Conservation (phyloP, 1,140 invertebrate genomes). For the Caenorhabditis remanei region DNA sequence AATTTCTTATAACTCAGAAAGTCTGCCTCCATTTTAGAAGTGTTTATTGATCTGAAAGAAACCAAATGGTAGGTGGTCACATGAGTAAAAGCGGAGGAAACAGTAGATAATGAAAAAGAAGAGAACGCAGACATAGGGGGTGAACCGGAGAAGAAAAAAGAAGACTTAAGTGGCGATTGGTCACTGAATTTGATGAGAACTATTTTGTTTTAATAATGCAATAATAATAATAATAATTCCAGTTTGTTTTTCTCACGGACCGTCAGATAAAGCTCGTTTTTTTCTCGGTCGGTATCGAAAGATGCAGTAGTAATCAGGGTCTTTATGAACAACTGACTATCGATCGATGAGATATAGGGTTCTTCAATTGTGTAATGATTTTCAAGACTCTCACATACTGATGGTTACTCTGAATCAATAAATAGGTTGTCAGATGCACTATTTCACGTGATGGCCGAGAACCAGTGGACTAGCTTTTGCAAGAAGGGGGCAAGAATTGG, state of each 20-base stretch:
- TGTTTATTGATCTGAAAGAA: conserved; percentile 32
- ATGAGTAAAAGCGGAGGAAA: not conserved
- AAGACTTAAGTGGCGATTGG: not conserved
- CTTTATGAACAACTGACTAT: not conserved
- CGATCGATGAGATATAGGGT: not conserved
- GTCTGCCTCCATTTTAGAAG: not conserved
- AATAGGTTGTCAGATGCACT: not conserved
- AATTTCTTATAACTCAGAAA: not conserved
- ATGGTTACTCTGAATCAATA: conserved; percentile 12
- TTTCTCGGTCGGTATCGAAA: not conserved
- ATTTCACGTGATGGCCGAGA: conserved; percentile 28
- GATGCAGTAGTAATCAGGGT: not conserved
- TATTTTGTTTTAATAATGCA: too few relatives aligned
- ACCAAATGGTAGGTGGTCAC: conserved; percentile 28
- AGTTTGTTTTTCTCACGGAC: too few relatives aligned
- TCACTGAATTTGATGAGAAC: not conserved
- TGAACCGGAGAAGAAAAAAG: not conserved
- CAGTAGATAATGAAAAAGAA: not conserved
- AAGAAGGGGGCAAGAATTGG: not conserved
- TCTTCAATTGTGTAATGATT: not conserved
- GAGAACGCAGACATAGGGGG: not conserved
- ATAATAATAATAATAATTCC: too few relatives aligned
- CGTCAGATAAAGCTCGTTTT: too few relatives aligned
- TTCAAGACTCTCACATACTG: not conserved
- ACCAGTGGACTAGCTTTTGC: not conserved